These are phyloP conservation scores for Hedychridium roseum DNA, from an alignment of 2,888 invertebrate genomes.

Conservation along the genomic window DNA sequence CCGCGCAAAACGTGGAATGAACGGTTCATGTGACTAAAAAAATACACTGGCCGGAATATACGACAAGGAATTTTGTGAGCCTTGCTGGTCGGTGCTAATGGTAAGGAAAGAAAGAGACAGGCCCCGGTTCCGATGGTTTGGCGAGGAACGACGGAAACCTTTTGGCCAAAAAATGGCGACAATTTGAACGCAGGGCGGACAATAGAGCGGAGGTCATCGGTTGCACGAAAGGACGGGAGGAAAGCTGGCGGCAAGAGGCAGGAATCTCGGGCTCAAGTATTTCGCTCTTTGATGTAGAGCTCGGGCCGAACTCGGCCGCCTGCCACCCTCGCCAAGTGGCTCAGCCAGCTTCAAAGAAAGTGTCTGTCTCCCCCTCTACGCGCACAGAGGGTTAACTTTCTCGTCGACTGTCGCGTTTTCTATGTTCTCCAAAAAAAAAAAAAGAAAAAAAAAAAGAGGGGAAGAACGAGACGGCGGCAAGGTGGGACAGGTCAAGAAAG, in stretches of 20 bases:
- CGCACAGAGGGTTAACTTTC: constrained; percentile 38
- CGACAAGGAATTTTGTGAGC: too few species aligned
- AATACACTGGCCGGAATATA: too few species aligned
- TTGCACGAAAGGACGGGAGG: constrained; percentile 13
- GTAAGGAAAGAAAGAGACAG: constrained; percentile 7
- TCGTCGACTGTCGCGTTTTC: constrained; percentile 19
- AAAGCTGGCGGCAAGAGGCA: constrained; percentile 6
- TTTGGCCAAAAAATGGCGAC: constrained; percentile 52
- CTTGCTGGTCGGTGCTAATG: too few species aligned
- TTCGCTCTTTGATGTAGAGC: constrained; percentile 60
- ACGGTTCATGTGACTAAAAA: too few species aligned
- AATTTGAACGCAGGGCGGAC: constrained; percentile 53
- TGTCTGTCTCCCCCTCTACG: constrained; percentile 39
- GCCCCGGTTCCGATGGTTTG: too few species aligned
- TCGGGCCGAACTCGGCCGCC: constrained; percentile 52
- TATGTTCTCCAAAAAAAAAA: constrained; percentile 1
- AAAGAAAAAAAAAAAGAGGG: not conserved
- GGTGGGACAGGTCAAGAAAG: not conserved
- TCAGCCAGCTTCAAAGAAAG: constrained; percentile 53
- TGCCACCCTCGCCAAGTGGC: constrained; percentile 38
- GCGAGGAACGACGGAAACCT: too few species aligned
- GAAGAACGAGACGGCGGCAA: not conserved
- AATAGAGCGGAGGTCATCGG: constrained; percentile 57
- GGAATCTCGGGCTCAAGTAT: constrained; percentile 60
- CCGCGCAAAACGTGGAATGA: too few species aligned